Evolutionary conservation across 2,888 invertebrate species (phyloP), one percentile per base, ranked within the genome.

Genomic region (Serripes groenlandicus): DNA sequence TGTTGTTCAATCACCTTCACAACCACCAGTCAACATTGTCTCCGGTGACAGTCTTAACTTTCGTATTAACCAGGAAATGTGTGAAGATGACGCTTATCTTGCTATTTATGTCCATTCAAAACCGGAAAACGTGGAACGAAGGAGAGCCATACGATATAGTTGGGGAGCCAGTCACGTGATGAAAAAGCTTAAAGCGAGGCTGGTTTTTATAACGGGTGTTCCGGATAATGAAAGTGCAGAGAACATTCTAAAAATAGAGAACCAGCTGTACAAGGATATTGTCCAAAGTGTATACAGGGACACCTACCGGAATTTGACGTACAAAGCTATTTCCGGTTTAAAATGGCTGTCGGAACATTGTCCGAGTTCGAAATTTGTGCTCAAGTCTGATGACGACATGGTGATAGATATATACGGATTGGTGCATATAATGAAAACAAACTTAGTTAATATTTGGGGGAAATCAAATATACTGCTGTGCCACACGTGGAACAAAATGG

Each of bases 371-470:
- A 83, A 88, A 34, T 94, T 91, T 82, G 90, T 95, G 11, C 88
- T 95, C 18, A 95, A 95, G 86, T 91, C 94, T 0, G 95, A 95
- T 78, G 95, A 95, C 83, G 95, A 95, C 73, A 94, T 95, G 37
- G 93, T 95, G 70, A 92, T 95, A 32, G 94, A 95, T 78, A 91
- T 94, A 94, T 93, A 97, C 78, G 83, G 83, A 0, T 71, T 94
- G 66, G 60, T 86, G 23, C 68, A 83, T 18, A 49, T 78, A 42
- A 60, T 89, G 35, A 75, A 68, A 26, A 70, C 58, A 0, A 69
- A 58, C 18, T 73, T 81, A 5, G 72, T 77, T 30, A 42, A 78
- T 0, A 37, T 77, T 5, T 60, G 73, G 60, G 74, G 74, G 7
- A 58, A 82, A 11, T 83, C 94, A 3, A 37, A 60, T 3, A n/a